Base-by-base conservation (phyloP, 2,113 vertebrate genomes). In the Arenaria interpres region DNA sequence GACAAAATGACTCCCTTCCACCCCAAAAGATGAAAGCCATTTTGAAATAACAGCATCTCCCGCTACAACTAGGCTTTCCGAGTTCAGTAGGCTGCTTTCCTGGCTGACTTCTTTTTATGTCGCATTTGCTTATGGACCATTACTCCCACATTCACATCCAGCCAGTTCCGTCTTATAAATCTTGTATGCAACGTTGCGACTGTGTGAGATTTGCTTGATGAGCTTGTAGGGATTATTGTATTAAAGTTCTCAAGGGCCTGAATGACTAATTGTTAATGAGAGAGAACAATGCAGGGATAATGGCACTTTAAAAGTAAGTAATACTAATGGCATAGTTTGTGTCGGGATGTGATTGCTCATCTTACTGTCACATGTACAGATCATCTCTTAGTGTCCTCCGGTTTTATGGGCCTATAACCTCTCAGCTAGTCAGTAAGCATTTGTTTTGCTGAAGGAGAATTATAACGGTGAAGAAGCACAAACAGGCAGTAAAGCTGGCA, bases 81-180 rank as follows among this genome's bases (percentile, higher is more conserved):
- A 83, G 81, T 83, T 96, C 91, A 88, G 81, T 4, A 94, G 73
- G 39, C 84, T 95, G 84, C 89, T 59, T 64, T 74, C 76, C 92
- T 82, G 67, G 45, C 89, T 89, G 76, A 57, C 85, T 87, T 85
- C 77, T 88, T 93, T 95, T 86, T 81, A 41, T 92, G 89, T 79
- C 96, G 94, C 84, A 60, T 95, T 94, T 95, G 69, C 84, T 91
- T 92, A 97, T 50, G 89, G 96, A 69, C 89, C 16, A 88, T 96
- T 93, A 91, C 94, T 96, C 87, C 63, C 87, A 82, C 88, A 94
- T 94, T 93, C 87, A 57, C 89, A 92, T 89, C 81, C 89, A 89
- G 89, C 32, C 84, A 95, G 54, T 77, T 96, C 92, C 1, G 0
- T 73, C 81, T 85, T 89, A 91, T 88, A 96, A 93, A 96, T 95